Conservation (phyloP, 2,888 invertebrate genomes). For the Eristalis intricaria region DNA sequence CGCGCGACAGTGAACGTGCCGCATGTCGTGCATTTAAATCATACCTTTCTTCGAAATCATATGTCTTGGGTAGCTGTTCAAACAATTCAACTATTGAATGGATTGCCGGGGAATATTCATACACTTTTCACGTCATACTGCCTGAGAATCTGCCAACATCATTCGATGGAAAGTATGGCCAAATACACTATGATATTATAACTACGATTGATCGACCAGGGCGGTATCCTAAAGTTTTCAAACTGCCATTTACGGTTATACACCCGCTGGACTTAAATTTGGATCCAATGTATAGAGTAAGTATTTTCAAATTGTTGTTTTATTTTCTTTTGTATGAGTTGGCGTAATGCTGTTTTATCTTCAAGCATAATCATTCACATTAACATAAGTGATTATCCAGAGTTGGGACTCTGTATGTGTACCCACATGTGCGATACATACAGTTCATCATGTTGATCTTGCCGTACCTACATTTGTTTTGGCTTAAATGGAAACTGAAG, state of each 20-base stretch:
- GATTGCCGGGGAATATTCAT: slow-evolving; percentile 86
- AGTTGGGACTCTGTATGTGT: not conserved
- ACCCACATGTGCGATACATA: too few relatives aligned
- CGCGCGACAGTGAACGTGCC: slow-evolving; percentile 80
- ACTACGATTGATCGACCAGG: slow-evolving; percentile 91
- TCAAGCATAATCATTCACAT: not conserved
- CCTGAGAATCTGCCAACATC: slow-evolving; percentile 87
- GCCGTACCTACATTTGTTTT: too few relatives aligned
- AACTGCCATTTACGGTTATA: slow-evolving; percentile 90
- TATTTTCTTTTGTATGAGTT: not conserved
- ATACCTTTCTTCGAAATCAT: slow-evolving; percentile 79
- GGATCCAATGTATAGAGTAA: slow-evolving; percentile 86
- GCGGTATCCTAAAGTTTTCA: slow-evolving; percentile 91
- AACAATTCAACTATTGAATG: slow-evolving; percentile 85
- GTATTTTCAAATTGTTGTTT: slow-evolving; percentile 57
- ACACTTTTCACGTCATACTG: slow-evolving; percentile 88
- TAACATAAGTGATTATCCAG: not conserved
- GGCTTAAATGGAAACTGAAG: too few relatives aligned
- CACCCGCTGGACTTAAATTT: slow-evolving; percentile 91
- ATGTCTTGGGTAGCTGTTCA: slow-evolving; percentile 79
- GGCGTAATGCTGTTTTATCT: not conserved
- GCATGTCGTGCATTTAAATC: slow-evolving; percentile 81
- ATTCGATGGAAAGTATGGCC: slow-evolving; percentile 89
- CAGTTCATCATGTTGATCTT: too few relatives aligned
- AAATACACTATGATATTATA: slow-evolving; percentile 90